Evolutionary conservation across 2,888 invertebrate genomes (phyloP).

Genomic region (Idaea aversata): DNA sequence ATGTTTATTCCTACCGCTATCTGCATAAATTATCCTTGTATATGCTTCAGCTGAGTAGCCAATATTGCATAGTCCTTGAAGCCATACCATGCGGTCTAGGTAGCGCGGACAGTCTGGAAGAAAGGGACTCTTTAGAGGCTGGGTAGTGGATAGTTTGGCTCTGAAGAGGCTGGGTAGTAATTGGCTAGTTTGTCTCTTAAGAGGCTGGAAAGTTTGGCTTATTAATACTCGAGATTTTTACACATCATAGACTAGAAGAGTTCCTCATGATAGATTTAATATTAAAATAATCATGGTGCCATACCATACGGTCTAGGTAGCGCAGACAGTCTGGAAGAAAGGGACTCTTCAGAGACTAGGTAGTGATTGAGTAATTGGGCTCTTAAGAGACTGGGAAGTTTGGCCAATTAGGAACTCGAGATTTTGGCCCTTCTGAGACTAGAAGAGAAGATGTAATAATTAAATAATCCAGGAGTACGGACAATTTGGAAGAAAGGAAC

Average conservation of each 20-base stretch:
- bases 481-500: no score
- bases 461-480: no score
- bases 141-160: slow-evolving; percentile 79
- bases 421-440: no score
- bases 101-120: slow-evolving; percentile 82
- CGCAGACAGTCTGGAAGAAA: slow-evolving; percentile 79
- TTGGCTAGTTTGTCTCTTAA: no score
- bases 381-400: no score
- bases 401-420: no score
- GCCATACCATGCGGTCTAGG: slow-evolving; percentile 84
- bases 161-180: background rate
- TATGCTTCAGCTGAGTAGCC: slow-evolving; percentile 62
- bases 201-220: background rate
- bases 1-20: slow-evolving; percentile 73
- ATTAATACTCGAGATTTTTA: no score
- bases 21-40: slow-evolving; percentile 58
- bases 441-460: no score
- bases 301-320: slow-evolving; percentile 85
- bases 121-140: background rate
- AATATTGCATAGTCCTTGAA: slow-evolving; percentile 85
- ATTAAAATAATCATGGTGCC: slow-evolving; percentile 76
- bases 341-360: background rate
- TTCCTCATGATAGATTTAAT: no score
- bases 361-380: no score
- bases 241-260: no score